A percentile compares a stretch with the other conserved stretches of the same genome.
Evolutionary conservation across 2,888 invertebrate species (phyloP).

Genomic region (Deilephila porcellus): DNA sequence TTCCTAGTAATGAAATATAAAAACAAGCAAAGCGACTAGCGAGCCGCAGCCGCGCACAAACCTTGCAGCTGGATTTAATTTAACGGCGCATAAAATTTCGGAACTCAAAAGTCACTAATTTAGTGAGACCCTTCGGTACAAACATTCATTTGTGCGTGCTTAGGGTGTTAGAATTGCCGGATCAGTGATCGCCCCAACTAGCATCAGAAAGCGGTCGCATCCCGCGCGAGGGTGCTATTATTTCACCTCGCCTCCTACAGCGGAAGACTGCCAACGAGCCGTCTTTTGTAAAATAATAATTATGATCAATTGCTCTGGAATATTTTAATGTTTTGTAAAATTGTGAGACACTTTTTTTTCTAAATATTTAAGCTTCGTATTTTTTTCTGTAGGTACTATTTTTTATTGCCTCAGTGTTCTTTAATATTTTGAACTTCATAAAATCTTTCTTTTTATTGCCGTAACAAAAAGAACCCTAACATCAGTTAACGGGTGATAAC

Average conservation of each 20-base stretch:
- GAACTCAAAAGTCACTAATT: conserved; percentile 68
- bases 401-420: too few relatives aligned
- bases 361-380: too few relatives aligned
- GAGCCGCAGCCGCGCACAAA: conserved; percentile 44
- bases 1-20: conserved; percentile 69
- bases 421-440: too few relatives aligned
- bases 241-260: conserved; percentile 1
- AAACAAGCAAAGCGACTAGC: conserved; percentile 30
- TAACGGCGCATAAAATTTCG: conserved; percentile 54
- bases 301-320: background rate
- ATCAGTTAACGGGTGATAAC: background rate
- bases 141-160: conserved; percentile 49
- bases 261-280: background rate
- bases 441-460: too few relatives aligned
- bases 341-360: too few relatives aligned
- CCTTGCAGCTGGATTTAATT: conserved; percentile 54
- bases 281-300: background rate
- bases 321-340: background rate
- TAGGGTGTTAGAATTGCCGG: conserved; percentile 66
- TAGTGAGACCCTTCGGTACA: conserved; percentile 57
- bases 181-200: conserved; percentile 71
- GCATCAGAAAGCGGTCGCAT: conserved; percentile 28
- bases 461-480: too few relatives aligned
- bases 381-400: too few relatives aligned
- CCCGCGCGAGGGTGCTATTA: conserved; percentile 6